Base-by-base conservation (phyloP, 2,797 vertebrate species). In the Takifugu rubripes region DNA sequence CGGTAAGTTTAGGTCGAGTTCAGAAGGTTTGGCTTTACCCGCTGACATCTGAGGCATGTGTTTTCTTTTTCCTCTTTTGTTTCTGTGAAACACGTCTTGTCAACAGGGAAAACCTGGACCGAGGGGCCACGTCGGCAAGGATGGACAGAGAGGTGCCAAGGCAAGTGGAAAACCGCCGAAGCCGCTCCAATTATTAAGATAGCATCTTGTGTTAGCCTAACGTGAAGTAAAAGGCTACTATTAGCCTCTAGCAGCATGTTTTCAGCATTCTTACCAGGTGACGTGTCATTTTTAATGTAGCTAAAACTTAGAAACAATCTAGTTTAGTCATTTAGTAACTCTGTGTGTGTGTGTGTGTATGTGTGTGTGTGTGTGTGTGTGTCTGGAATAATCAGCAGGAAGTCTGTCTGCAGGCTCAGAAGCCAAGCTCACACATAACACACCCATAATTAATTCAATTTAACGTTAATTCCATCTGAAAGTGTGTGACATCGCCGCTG, bases 41-140 rank as follows among this genome's bases (percentile, higher is more conserved):
- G 6, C 10, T 29, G 12, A 59, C 21, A 25, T 8, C 50, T 61
- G 25, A 36, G 26, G 46, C 8, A 62, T 25, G 52, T 52, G 25
- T 27, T 61, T 24, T 49, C 60, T 21, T 21, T 7, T 29, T 7
- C 27, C 7, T 29, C 27, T 29, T 29, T 29, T 29, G 27, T 29
- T 29, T 29, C 21, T 21, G 48, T 60, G 8, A 60, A 55, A 54
- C 74, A 11, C 78, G 31, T 45, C 42, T 10, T 8, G 40, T 10
- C 58, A 50, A 70, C 73, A 93, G 92, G 92, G 91, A 29, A 90
- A 91, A 70, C 12, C 72, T 40, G 92, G 92, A 71, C 64, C 42
- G 1, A 84, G 63, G 62, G 92, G 90, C 54, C 55, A 27, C 3
- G 7, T 24, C 51, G 91, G 92, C 25, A 91, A 88, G 33, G 86